Base-by-base conservation (phyloP, 2,888 invertebrate species). In the Congeria kusceri region DNA sequence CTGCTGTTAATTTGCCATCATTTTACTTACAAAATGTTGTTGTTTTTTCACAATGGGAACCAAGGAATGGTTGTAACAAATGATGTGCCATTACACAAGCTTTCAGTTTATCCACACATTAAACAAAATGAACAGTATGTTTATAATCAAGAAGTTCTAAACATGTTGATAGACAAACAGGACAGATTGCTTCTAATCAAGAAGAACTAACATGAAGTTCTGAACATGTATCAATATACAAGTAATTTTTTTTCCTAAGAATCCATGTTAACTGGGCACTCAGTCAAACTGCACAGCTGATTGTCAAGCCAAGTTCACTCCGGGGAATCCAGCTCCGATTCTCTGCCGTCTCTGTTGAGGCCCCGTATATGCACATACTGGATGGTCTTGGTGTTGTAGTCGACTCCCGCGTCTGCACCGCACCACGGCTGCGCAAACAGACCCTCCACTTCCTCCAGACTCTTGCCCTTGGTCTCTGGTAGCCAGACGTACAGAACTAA, bases 401-500 rank as follows among this genome's bases (percentile, higher is more conserved):
- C 87, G 44, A 88, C 76, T 18, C 83, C 83, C 20, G 88, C 82
- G 20, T 81, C 85, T 1, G 83, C 77, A 20, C 86, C 83, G 29
- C 90, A 86, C 91, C 91, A 92, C 0, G 89, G 89, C 59, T 77
- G 83, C 18, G 92, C 92, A 89, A 95, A 94, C 25, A 94, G 83
- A 0, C 92, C 91, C 79, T 94, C 94, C 72, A 95, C 94, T 80
- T 95, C 94, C 87, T 95, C 95, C 59, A 95, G 89, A 20, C 91
- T 91, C 71, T 93, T 92, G 1, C 95, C 95, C 86, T 94, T 94
- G 0, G 95, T 95, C 86, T 95, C 95, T 2, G 95, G 95, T 67
- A 95, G 92, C 15, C 94, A 81, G 27, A 94, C 88, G 1, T 94
- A 94, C 25, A 94, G 74, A 11, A 93, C 85, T 32, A 92, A 84